A percentile compares a stretch with the other conserved stretches of the same genome.
Evolutionary conservation across 2,113 vertebrate genomes (phyloP).

Genomic region (Cyanocitta stelleri): DNA sequence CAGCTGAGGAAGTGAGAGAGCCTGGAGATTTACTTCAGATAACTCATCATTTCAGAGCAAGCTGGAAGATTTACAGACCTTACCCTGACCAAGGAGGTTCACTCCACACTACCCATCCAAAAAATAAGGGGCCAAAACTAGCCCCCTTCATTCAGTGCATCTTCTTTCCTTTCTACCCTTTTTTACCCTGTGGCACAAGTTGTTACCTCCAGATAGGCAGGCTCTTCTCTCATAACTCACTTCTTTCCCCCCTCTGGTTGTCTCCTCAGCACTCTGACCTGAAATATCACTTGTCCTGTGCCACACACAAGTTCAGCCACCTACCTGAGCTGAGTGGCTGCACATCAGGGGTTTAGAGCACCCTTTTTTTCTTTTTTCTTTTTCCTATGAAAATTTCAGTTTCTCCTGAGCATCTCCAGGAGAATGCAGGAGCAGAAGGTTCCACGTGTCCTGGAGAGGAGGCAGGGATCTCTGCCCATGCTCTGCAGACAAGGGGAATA

Average conservation of each 20-base stretch:
- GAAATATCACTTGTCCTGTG: neutral
- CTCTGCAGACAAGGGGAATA: neutral
- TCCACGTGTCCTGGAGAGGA: accelerated
- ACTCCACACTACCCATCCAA: neutral
- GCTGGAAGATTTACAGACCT: neutral
- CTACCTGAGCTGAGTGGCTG: neutral
- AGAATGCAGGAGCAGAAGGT: neutral
- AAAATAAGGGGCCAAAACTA: neutral
- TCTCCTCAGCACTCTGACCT: neutral
- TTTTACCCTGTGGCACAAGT: neutral
- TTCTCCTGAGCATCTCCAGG: neutral
- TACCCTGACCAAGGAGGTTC: neutral
- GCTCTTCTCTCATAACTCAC: neutral
- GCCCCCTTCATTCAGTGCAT: neutral
- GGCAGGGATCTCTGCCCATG: accelerated
- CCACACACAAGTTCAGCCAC: neutral
- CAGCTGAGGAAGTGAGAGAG: constrained; percentile 44
- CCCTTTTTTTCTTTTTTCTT: too few species aligned
- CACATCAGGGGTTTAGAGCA: neutral
- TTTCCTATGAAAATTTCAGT: neutral
- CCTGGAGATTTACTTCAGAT: neutral
- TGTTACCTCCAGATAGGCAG: neutral
- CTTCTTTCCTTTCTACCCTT: neutral
- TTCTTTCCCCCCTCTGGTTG: neutral
- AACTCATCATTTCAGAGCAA: neutral